phyloP scores from a whole-genome alignment of 2,797 vertebrate genomes.

The Sphenopsis melanotis region DNA sequence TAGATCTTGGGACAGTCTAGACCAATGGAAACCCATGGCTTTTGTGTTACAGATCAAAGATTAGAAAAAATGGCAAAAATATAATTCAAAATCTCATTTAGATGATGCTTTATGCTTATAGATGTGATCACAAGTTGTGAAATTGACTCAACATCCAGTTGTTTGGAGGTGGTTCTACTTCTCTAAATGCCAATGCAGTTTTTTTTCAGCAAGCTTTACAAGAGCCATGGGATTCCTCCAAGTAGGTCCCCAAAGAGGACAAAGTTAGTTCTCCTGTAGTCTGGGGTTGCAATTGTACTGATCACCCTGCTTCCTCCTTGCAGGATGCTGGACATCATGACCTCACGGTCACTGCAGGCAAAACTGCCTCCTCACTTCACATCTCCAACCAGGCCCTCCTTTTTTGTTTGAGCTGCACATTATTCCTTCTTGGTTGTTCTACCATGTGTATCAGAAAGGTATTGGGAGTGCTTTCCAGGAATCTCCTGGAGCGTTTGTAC shows the following conservation, averaged over 20 bases:
- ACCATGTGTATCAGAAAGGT: neutral
- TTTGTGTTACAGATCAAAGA: neutral
- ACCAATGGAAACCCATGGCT: neutral
- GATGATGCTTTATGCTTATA: neutral
- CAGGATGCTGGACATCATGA: neutral
- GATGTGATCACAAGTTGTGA: neutral
- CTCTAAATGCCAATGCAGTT: neutral
- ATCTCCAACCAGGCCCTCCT: neutral
- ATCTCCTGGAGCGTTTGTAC: neutral
- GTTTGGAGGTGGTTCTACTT: neutral
- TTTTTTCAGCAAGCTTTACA: neutral
- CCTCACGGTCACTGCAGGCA: neutral
- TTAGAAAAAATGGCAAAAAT: neutral
- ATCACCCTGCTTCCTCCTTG: neutral
- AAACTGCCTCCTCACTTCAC: neutral
- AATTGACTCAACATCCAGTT: neutral
- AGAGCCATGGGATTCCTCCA: neutral
- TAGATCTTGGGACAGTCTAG: neutral
- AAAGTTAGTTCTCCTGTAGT: neutral
- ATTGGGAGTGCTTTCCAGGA: neutral
- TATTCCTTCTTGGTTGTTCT: neutral
- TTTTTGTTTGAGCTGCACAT: neutral
- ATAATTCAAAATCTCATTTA: neutral
- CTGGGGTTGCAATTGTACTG: too few species aligned
- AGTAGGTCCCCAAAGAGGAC: neutral